Base-by-base conservation (phyloP, 2,113 vertebrate genomes). In the Scomber japonicus region DNA sequence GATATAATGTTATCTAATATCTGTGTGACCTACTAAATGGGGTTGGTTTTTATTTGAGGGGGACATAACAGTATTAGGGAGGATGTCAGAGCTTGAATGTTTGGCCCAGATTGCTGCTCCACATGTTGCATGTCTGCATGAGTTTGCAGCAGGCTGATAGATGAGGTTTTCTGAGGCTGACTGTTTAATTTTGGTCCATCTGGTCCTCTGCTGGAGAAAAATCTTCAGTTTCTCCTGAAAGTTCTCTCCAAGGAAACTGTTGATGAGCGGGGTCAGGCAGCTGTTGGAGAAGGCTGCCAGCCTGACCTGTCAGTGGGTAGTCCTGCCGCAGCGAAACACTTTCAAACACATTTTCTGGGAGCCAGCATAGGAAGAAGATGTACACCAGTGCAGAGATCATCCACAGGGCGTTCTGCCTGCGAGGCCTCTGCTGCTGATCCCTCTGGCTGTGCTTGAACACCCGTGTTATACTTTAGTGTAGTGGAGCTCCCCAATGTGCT, bases 361-460 rank as follows among this genome's bases (percentile, higher is more conserved):
- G 93, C 97, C 97, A 98, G 93, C 97, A 98, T 76, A 97, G 91
- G 82, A 98, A 98, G 93, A 98, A 98, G 61, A 97, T 96, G 0
- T 96, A 67, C 53, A 98, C 97, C 1, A 97, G 96, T 0, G 96
- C 96, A 0, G 96, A 89, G 83, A 98, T 98, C 95, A 98, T 97
- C 5, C 95, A 90, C 15, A 98, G 94, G 2, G 97, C 96, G 82
- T 96, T 98, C 80, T 97, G 96, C 46, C 96, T 79, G 46, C 95
- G 90, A 46, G 83, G 97, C 35, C 94, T 84, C 45, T 94, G 89
- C 17, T 92, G 90, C 0, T 84, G 90, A 17, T 91, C 95, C 82
- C 91, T 86, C 67, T 96, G 95, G 0, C 96, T 95, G 40, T 51
- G 92, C 95, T n/a, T n/a, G n/a, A n/a, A n/a, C n/a, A n/a, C n/a